A percentile compares a stretch with the other conserved stretches of the same genome.
Conservation (phyloP, 2,797 vertebrate species). For the Morus bassanus region DNA sequence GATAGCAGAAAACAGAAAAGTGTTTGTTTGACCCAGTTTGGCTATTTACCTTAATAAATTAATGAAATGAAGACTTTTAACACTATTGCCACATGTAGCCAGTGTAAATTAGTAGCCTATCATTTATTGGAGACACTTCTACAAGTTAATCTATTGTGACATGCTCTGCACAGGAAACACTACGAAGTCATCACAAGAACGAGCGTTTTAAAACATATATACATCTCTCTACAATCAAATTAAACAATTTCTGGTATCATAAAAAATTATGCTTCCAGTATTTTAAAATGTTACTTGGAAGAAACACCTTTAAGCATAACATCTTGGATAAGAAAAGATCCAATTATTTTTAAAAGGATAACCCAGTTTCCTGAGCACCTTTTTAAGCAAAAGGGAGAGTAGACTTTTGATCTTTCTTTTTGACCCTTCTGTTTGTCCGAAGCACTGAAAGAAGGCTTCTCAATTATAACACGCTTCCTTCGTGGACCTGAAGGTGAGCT, state of each 20-base stretch:
- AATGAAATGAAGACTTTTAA: background rate
- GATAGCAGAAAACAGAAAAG: background rate
- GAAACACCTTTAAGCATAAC: background rate
- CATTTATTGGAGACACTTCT: background rate
- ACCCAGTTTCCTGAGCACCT: background rate
- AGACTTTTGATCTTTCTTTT: background rate
- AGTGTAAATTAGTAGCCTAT: background rate
- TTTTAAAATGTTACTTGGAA: background rate
- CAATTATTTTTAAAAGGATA: background rate
- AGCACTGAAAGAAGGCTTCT: background rate
- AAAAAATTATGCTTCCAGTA: background rate
- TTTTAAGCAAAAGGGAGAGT: background rate
- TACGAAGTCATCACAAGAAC: background rate
- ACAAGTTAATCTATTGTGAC: background rate
- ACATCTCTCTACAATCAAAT: background rate
- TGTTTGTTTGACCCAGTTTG: background rate
- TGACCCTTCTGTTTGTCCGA: background rate
- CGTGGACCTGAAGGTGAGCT: background rate
- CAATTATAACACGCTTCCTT: background rate
- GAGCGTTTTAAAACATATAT: background rate
- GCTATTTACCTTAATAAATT: background rate
- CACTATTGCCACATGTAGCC: background rate
- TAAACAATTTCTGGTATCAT: background rate
- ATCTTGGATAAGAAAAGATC: background rate
- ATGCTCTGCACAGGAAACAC: background rate